Evolutionary conservation across 1,140 invertebrate genomes (phyloP), one percentile per base, ranked within the genome.

Genomic region (Lepidurus packardi): DNA sequence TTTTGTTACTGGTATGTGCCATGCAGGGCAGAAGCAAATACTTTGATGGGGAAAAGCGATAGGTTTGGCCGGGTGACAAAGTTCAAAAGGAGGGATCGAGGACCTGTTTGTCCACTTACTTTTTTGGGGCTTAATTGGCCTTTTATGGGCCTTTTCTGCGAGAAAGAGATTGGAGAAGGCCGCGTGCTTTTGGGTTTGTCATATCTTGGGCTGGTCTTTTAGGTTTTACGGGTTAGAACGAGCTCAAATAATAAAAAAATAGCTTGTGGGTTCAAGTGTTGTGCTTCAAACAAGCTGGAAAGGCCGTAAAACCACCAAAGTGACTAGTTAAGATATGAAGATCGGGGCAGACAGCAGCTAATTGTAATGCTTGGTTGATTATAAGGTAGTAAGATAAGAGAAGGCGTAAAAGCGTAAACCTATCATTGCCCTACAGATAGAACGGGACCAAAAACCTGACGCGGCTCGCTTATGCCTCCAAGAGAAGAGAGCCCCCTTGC

Each of bases 311-410:
- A 65, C 53, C 53, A 7, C 53, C 16, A 65, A 65, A 65, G 53
- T 65, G 53, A 65, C 16, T 65, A n/a, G 53, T 65, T 65, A 65
- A 65, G 53, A 65, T 65, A 65, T 21, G 53, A 65, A 65, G 53
- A 65, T 65, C 16, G 53, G 53, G 16, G 16, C 16, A 65, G 53
- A 65, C 53, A 65, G 53, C 53, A 16, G 53, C 53, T 65, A 65
- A 65, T 65, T 65, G 53, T 65, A 65, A 65, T 65, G 53, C 53
- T 65, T 65, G n/a, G 53, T 65, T 65, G 53, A 65, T 65, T 65
- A 65, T 65, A 65, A 65, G 53, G 53, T 65, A 65, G 53, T 21
- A 65, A 65, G 53, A 65, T 65, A 65, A 65, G 53, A 65, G 53
- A 65, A 65, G 16, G 53, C 53, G 53, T 65, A 65, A 65, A 65